Base-by-base conservation (phyloP, 2,797 vertebrate genomes). In the Eupleurogrammus muticus region DNA sequence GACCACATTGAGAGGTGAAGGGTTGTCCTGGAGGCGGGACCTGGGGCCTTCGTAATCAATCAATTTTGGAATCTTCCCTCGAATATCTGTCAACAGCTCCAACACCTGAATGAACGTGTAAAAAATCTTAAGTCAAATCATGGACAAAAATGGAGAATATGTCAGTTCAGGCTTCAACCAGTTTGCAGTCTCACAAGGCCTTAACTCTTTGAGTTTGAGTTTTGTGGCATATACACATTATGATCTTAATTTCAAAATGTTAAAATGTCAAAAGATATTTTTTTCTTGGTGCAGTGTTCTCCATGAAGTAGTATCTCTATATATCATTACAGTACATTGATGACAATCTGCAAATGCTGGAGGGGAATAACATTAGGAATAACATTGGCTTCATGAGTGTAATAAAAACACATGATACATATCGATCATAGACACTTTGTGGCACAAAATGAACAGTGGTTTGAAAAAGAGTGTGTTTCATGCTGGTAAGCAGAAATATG, bases 1-100 rank as follows among this genome's bases (percentile, higher is more conserved):
- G 38, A 97, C 96, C 49, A 96, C 95, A 34, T 95, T 96, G 28
- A 97, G 92, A 0, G 96, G 96, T 4, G 94, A 94, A 0, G 92
- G 91, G 66, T 95, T 92, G 0, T 92, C 88, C 54, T 93, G 91
- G 55, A 98, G 81, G 24, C 94, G 56, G 35, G 88, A 85, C 24
- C 73, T 83, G 13, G 91, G 94, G 2, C 89, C 84, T 63, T 95
- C 94, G 1, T 93, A 95, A 80, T 96, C 95, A 0, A 96, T 91
- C 84, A 89, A 75, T 9, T 83, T 72, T 0, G 96, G 96, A 57
- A 97, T 94, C 80, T 94, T 95, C 65, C 89, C 91, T 10, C 87
- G 89, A 56, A 97, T 81, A 0, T 97, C 96, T 2, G 84, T 76
- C 1, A 95, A 85, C 56, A 96, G 73, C 75, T 96, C 95, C 20